A percentile compares a stretch with the other conserved stretches of the same genome.
Evolutionary conservation across 1,140 invertebrate species (phyloP).

Genomic region (Antheraea mylitta): DNA sequence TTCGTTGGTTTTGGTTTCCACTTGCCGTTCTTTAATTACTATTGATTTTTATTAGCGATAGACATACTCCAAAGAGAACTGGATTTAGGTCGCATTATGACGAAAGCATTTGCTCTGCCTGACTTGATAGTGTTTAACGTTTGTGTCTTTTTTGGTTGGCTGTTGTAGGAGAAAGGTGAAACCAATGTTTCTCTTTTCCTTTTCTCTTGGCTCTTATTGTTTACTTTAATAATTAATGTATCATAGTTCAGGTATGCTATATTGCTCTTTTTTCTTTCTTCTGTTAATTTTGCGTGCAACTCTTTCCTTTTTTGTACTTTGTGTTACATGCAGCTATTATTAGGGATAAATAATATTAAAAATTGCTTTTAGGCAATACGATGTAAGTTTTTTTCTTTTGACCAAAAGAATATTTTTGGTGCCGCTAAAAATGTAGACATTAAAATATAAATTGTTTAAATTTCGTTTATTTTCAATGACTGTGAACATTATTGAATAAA

Average conservation of each 20-base stretch:
- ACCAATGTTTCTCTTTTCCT: constrained; percentile 33
- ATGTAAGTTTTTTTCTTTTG: too few relatives aligned
- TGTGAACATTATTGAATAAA: constrained; percentile 16
- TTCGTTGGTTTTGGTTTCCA: constrained; percentile 16
- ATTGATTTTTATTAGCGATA: too few relatives aligned
- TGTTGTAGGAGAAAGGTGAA: constrained; percentile 15
- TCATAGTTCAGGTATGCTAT: constrained; percentile 28
- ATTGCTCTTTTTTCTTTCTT: constrained; percentile 28
- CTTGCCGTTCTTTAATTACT: constrained; percentile 24
- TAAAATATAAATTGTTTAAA: background rate
- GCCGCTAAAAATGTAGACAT: too few relatives aligned
- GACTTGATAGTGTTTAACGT: constrained; percentile 18
- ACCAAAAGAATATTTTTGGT: too few relatives aligned
- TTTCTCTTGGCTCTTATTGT: constrained; percentile 27
- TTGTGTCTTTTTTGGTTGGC: constrained; percentile 30
- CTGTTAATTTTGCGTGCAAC: constrained; percentile 14
- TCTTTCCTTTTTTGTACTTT: constrained; percentile 11
- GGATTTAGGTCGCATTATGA: constrained; percentile 28
- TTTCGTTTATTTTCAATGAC: constrained; percentile 14
- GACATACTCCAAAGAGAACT: constrained; percentile 29
- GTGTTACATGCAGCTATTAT: too few relatives aligned
- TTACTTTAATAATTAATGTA: constrained; percentile 36
- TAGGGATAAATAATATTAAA: too few relatives aligned
- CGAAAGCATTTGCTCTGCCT: constrained; percentile 33
- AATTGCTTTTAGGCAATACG: too few relatives aligned